These are phyloP conservation scores for Sebastes taczanowskii DNA, from an alignment of 2,797 vertebrate species.

Conservation along the genomic window DNA sequence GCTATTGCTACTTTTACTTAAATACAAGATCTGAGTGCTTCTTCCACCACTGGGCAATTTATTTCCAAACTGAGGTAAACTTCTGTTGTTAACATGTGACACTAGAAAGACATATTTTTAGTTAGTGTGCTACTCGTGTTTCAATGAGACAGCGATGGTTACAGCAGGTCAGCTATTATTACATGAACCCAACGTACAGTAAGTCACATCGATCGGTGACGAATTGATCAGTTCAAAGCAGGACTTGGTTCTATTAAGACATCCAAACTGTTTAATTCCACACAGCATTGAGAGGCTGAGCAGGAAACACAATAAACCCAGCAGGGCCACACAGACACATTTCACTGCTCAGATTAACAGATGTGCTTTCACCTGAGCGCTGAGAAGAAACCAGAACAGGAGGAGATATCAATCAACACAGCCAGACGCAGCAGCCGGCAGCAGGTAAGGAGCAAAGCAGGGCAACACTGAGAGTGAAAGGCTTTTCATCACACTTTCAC, in stretches of 20 bases:
- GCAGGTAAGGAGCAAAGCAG: neutral
- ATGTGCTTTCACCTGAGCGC: neutral
- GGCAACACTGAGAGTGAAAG: neutral
- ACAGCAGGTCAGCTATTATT: no score
- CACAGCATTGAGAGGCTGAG: neutral
- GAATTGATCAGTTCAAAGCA: neutral
- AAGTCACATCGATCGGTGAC: neutral
- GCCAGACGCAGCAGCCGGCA: neutral
- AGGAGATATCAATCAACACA: conserved; percentile 8
- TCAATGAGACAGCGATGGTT: no score
- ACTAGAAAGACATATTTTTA: no score
- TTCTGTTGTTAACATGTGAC: no score
- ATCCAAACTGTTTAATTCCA: neutral
- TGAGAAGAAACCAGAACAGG: neutral
- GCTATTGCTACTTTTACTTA: no score
- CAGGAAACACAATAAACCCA: neutral
- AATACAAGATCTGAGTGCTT: no score
- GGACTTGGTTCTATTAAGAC: neutral
- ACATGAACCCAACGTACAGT: no score
- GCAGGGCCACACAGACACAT: no score
- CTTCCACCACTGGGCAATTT: neutral
- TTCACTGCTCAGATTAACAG: no score
- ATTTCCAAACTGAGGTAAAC: neutral
- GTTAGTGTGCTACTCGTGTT: no score
- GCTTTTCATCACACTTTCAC: neutral